These are phyloP conservation scores for Poecile atricapillus DNA, from an alignment of 2,113 vertebrate species.

Conservation along the genomic window DNA sequence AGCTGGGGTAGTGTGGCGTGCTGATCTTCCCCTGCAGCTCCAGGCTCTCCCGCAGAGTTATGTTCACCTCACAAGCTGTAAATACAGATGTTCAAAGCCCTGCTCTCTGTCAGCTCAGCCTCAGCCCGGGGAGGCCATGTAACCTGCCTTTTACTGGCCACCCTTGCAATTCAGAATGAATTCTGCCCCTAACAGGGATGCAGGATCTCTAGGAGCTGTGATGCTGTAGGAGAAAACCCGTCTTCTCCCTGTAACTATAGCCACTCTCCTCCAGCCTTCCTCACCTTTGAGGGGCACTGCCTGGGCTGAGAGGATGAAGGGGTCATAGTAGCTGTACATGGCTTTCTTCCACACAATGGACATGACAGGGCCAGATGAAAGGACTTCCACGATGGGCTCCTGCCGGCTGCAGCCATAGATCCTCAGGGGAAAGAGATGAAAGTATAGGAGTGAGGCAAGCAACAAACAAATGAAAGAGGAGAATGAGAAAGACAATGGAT, in stretches of 20 bases:
- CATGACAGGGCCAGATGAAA: slow-evolving; percentile 87
- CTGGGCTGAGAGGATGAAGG: slow-evolving; percentile 83
- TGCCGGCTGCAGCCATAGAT: slow-evolving; percentile 87
- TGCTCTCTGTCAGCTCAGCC: not conserved
- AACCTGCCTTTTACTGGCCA: not conserved
- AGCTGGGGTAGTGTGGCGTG: slow-evolving; percentile 91
- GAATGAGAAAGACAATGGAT: not conserved
- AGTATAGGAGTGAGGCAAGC: not conserved
- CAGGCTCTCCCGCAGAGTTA: slow-evolving; percentile 70
- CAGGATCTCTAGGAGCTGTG: not conserved
- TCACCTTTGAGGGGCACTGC: slow-evolving; percentile 77
- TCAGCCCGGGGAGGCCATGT: not conserved
- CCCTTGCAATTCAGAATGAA: not conserved
- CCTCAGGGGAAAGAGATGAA: slow-evolving; percentile 52
- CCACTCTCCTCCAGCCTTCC: not conserved
- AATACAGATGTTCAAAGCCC: not conserved
- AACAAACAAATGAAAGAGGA: not conserved
- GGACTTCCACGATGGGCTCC: slow-evolving; percentile 78
- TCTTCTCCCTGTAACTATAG: not conserved
- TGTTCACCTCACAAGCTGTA: slow-evolving; percentile 78
- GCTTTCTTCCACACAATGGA: slow-evolving; percentile 91
- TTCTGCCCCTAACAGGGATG: not conserved
- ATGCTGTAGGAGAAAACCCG: not conserved
- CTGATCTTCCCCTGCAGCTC: slow-evolving; percentile 79
- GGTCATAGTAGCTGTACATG: slow-evolving; percentile 86